phyloP scores from a whole-genome alignment of 1,140 invertebrate genomes.

The Sitophilus oryzae region DNA sequence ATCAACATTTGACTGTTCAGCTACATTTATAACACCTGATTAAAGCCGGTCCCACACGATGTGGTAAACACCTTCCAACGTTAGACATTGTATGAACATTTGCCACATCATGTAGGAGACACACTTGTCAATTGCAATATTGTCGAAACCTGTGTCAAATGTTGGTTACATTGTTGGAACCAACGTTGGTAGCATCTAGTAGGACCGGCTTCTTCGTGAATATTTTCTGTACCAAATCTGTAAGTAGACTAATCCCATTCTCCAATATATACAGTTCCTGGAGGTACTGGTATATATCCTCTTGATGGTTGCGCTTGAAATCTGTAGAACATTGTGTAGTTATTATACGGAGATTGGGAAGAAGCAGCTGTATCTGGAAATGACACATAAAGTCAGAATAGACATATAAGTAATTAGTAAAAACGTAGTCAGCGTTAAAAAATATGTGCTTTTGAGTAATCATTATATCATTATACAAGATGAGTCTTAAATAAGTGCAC shows the following conservation, averaged over 20 bases:
- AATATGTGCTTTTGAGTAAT: background rate
- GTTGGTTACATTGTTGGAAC: too few relatives aligned
- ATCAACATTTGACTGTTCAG: too few relatives aligned
- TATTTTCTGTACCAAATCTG: too few relatives aligned
- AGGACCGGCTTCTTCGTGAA: too few relatives aligned
- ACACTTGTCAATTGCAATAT: too few relatives aligned
- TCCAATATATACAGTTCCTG: slow-evolving; percentile 21
- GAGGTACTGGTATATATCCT: slow-evolving; percentile 20
- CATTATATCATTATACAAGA: background rate
- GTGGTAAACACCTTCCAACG: too few relatives aligned
- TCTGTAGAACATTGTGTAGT: slow-evolving; percentile 21
- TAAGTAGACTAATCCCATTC: slow-evolving; percentile 24
- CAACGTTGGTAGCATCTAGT: too few relatives aligned
- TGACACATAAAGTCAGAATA: background rate
- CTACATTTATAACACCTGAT: too few relatives aligned
- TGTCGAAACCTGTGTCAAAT: too few relatives aligned
- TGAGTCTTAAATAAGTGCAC: background rate
- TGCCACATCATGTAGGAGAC: too few relatives aligned
- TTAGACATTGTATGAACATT: too few relatives aligned
- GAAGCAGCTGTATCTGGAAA: slow-evolving; percentile 16
- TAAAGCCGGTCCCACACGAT: too few relatives aligned
- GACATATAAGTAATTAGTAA: background rate
- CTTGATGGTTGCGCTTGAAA: slow-evolving; percentile 23
- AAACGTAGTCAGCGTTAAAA: background rate
- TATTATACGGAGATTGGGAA: slow-evolving; percentile 18